These are phyloP conservation scores for Muscina levida DNA, from an alignment of 2,888 invertebrate genomes.

Conservation along the genomic window DNA sequence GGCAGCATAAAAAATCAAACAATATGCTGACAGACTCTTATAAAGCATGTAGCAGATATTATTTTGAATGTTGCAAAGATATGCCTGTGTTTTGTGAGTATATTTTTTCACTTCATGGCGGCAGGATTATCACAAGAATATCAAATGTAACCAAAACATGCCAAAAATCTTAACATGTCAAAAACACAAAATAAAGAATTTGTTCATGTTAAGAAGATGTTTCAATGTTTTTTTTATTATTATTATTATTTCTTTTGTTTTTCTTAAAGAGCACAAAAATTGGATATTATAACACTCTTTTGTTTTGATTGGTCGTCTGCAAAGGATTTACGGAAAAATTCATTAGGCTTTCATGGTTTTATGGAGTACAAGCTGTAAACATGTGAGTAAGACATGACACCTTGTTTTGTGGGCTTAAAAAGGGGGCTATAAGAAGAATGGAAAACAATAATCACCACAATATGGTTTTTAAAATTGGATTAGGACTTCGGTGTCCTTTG, in stretches of 20 bases:
- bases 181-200: slow-evolving; percentile 4
- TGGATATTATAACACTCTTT: slow-evolving; percentile 47
- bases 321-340: slow-evolving; percentile 11
- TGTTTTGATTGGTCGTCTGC: slow-evolving; percentile 5
- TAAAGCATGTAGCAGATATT: background rate
- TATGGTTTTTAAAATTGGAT: no score
- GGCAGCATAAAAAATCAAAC: slow-evolving; percentile 26
- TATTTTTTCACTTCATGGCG: slow-evolving; percentile 46
- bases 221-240: slow-evolving; percentile 9
- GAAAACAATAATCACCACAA: no score
- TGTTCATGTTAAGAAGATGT: background rate
- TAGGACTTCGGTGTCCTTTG: no score
- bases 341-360: background rate
- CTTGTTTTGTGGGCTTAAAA: background rate
- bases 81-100: background rate
- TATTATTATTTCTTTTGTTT: slow-evolving; percentile 29
- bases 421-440: no score
- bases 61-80: background rate
- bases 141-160: slow-evolving; percentile 39
- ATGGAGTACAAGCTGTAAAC: background rate
- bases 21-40: slow-evolving; percentile 8
- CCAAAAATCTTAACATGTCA: slow-evolving; percentile 57
- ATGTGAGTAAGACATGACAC: slow-evolving; percentile 17
- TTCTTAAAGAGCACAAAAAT: slow-evolving; percentile 29
- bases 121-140: slow-evolving; percentile 53